These are phyloP conservation scores for Phalacrocorax carbo DNA, from an alignment of 2,113 vertebrate genomes.

Conservation along the genomic window DNA sequence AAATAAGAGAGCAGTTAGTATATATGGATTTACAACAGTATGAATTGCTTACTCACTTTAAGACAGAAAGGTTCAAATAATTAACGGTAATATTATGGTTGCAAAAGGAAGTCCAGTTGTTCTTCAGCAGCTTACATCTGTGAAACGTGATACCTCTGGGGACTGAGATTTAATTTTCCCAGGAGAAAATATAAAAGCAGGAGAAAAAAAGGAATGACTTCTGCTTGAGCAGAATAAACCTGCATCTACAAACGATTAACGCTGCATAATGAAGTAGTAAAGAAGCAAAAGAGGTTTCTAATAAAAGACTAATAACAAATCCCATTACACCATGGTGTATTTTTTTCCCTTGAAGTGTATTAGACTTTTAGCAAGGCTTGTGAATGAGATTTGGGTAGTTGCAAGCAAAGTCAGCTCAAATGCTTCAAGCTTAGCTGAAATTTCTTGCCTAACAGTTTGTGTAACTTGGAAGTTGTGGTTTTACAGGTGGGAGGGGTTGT, in stretches of 20 bases:
- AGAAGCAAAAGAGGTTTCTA: constrained; percentile 69
- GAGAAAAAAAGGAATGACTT: constrained; percentile 45
- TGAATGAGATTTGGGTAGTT: constrained; percentile 34
- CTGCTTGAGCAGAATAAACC: constrained; percentile 59
- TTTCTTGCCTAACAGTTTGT: constrained; percentile 12
- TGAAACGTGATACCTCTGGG: constrained; percentile 57
- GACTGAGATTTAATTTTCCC: constrained; percentile 65
- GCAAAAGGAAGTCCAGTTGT: constrained; percentile 63
- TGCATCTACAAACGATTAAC: constrained; percentile 61
- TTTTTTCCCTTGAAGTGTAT: constrained; percentile 48
- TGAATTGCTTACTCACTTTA: constrained; percentile 53
- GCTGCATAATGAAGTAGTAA: constrained; percentile 66
- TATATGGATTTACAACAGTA: constrained; percentile 22
- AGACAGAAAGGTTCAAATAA: constrained; percentile 57
- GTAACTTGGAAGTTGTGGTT: not conserved
- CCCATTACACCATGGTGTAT: constrained; percentile 49
- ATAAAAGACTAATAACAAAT: constrained; percentile 73
- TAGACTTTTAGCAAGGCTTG: constrained; percentile 33
- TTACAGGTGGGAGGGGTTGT: constrained; percentile 40
- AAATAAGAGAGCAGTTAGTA: constrained; percentile 17
- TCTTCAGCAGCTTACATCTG: constrained; percentile 51
- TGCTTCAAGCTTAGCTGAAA: constrained; percentile 11
- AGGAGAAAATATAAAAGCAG: constrained; percentile 59
- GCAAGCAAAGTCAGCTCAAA: constrained; percentile 24
- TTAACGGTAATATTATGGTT: constrained; percentile 48